These are phyloP conservation scores for Danio albolineatus DNA, from an alignment of 2,797 vertebrate species.

Conservation along the genomic window DNA sequence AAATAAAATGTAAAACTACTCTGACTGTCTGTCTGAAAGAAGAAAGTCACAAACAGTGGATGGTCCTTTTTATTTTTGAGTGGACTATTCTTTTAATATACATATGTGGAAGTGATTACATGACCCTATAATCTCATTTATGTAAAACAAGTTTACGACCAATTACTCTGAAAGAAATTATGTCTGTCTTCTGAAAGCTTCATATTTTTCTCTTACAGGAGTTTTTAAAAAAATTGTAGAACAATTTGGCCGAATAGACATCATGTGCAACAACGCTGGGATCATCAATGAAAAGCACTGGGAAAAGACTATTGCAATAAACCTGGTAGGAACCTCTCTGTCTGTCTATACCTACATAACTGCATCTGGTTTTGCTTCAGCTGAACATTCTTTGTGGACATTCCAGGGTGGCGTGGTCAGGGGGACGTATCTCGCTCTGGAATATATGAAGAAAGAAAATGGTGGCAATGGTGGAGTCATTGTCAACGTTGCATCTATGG, in stretches of 20 bases:
- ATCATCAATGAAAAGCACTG: slow-evolving; percentile 72
- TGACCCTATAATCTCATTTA: not conserved
- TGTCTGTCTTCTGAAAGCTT: not conserved
- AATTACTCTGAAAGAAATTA: no score
- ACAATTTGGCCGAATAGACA: slow-evolving; percentile 73
- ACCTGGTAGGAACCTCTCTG: slow-evolving; percentile 70
- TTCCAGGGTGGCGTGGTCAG: slow-evolving; percentile 70
- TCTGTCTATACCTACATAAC: not conserved
- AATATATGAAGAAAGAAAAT: slow-evolving; percentile 76
- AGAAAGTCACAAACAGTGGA: no score
- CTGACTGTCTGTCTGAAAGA: no score
- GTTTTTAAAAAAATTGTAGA: slow-evolving; percentile 69
- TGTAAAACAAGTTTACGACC: not conserved
- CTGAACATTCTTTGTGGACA: not conserved
- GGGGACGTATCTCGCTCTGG: slow-evolving; percentile 72
- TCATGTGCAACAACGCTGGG: slow-evolving; percentile 82
- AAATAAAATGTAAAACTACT: no score
- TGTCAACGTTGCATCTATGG: slow-evolving; percentile 74
- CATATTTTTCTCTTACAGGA: slow-evolving; percentile 62
- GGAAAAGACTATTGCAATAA: slow-evolving; percentile 76
- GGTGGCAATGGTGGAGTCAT: slow-evolving; percentile 76
- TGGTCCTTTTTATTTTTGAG: no score
- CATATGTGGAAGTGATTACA: not conserved
- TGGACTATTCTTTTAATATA: no score
- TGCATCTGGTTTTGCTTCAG: not conserved